phyloP scores from a whole-genome alignment of 1,140 invertebrate genomes.

The Leptinotarsa lineolata region DNA sequence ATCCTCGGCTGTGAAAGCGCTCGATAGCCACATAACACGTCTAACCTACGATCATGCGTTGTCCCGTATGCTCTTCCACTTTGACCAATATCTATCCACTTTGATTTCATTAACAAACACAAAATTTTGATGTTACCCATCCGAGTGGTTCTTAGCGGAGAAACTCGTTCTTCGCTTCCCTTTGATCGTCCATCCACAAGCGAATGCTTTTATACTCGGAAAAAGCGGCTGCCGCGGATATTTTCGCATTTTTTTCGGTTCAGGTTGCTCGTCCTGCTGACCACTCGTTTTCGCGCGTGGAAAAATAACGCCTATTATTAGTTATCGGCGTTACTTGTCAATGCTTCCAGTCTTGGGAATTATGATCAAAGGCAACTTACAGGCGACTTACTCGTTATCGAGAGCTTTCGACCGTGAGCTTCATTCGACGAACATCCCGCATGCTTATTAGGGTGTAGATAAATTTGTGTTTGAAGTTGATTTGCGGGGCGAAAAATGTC shows the following conservation, averaged over 20 bases:
- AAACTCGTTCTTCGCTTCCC: not conserved
- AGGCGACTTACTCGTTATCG: not conserved
- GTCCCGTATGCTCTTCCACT: not conserved
- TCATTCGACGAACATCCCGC: not conserved
- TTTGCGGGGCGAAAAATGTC: not conserved
- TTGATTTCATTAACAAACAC: conserved; percentile 3
- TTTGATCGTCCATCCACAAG: not conserved
- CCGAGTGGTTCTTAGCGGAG: not conserved
- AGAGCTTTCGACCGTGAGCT: conserved; percentile 2
- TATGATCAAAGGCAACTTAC: not conserved
- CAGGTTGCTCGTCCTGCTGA: not conserved
- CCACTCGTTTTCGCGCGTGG: not conserved
- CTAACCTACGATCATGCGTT: not conserved
- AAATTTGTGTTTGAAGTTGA: not conserved
- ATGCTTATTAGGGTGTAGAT: not conserved
- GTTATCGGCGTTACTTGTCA: not conserved
- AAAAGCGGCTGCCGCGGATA: not conserved
- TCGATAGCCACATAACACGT: not conserved
- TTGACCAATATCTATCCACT: not conserved
- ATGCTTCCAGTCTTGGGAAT: not conserved
- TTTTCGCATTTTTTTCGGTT: not conserved
- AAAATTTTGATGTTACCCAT: not conserved
- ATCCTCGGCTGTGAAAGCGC: not conserved
- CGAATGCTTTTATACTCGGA: not conserved
- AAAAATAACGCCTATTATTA: not conserved